phyloP scores from a whole-genome alignment of 2,888 invertebrate genomes.

The Calameuta pallipes region DNA sequence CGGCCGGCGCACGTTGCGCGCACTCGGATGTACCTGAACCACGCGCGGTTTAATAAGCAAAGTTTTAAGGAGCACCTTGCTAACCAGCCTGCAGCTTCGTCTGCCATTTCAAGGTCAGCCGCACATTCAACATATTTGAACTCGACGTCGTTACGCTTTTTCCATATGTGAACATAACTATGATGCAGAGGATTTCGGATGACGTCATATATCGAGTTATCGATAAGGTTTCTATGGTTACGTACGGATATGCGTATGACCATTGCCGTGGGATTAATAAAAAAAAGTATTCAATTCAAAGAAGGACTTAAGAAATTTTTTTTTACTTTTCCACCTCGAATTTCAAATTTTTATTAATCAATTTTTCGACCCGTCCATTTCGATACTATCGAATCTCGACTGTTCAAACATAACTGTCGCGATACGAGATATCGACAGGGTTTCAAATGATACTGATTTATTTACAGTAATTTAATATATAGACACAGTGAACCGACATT shows the following conservation, averaged over 20 bases:
- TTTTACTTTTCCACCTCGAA: no score
- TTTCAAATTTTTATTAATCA: no score
- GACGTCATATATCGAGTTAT: no score
- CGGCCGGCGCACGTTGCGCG: slow-evolving; percentile 23
- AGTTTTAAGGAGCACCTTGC: slow-evolving; percentile 39
- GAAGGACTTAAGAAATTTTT: no score
- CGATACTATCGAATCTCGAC: background rate
- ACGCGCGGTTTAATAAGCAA: slow-evolving; percentile 46
- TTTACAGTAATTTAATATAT: background rate
- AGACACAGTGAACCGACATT: background rate
- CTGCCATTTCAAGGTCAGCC: slow-evolving; percentile 22
- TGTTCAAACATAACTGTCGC: background rate
- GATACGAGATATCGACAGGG: background rate
- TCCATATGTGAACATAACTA: no score
- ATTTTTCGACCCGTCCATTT: no score
- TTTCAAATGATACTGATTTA: background rate
- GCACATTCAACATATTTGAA: slow-evolving; percentile 2
- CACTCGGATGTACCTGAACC: slow-evolving; percentile 37
- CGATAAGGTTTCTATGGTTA: no score
- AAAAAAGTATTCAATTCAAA: no score
- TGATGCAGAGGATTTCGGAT: no score
- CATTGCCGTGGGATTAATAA: no score
- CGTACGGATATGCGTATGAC: no score
- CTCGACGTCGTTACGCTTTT: no score
- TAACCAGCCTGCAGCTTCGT: slow-evolving; percentile 23